These are phyloP conservation scores for Zhuqinia jingwanae DNA, from an alignment of 2,888 invertebrate species.

Conservation along the genomic window DNA sequence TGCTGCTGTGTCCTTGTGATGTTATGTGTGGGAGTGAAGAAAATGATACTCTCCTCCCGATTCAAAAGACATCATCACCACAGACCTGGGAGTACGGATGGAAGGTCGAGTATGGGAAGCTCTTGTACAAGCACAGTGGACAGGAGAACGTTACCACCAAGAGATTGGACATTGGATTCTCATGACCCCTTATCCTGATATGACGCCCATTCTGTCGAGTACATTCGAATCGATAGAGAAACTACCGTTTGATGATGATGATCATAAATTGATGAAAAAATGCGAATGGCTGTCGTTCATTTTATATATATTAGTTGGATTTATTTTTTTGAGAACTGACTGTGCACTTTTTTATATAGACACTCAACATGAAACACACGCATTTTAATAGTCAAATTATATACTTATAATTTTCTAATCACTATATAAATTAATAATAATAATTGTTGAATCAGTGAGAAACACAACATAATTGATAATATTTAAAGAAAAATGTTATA, in stretches of 20 bases:
- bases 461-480: not conserved
- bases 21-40: conserved; percentile 82
- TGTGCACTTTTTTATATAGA: conserved; percentile 40
- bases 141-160: conserved; percentile 84
- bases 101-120: conserved; percentile 59
- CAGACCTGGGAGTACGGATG: conserved; percentile 61
- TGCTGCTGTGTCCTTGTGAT: conserved; percentile 80
- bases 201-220: conserved; percentile 92
- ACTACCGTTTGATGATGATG: conserved; percentile 87
- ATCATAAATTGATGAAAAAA: conserved; percentile 48
- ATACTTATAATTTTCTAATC: conserved; percentile 8
- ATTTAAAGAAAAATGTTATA: not conserved
- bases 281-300: conserved; percentile 55
- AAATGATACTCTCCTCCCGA: conserved; percentile 80
- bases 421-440: not conserved
- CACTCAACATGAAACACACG: conserved; percentile 23
- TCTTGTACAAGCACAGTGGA: conserved; percentile 65
- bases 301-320: conserved; percentile 27
- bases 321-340: conserved; percentile 48
- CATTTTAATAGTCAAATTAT: conserved; percentile 14
- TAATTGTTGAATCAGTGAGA: not conserved
- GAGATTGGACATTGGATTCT: conserved; percentile 86
- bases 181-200: conserved; percentile 87
- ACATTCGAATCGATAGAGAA: conserved; percentile 95
- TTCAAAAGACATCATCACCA: conserved; percentile 68